Evolutionary conservation across 2,113 vertebrate species (phyloP).

Genomic region (Paracyprichromis sp.): DNA sequence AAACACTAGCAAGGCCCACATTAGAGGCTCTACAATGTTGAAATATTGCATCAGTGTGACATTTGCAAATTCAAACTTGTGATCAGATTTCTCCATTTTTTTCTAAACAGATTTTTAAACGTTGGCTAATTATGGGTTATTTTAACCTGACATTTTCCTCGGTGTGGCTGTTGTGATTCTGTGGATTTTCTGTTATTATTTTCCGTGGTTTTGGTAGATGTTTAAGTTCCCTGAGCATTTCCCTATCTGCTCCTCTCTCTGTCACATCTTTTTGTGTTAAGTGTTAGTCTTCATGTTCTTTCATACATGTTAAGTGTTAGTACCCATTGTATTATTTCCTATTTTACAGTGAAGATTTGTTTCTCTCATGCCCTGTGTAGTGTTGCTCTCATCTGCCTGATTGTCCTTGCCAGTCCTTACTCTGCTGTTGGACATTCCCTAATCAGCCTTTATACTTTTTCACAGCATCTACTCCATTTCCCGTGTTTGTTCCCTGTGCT

Average conservation of each 20-base stretch:
- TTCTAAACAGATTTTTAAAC: background rate
- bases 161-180: background rate
- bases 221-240: background rate
- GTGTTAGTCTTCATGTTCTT: background rate
- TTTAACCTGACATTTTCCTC: background rate
- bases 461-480: background rate
- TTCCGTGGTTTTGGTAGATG: background rate
- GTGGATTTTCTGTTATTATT: background rate
- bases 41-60: background rate
- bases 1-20: background rate
- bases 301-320: background rate
- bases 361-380: background rate
- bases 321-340: background rate
- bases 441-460: background rate
- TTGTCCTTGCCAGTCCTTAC: fast-evolving
- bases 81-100: background rate
- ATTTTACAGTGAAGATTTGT: background rate
- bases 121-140: background rate
- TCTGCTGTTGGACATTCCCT: background rate
- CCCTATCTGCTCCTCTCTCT: background rate
- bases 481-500: fast-evolving
- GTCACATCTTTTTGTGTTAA: background rate
- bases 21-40: background rate
- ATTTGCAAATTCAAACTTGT: background rate
- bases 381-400: background rate